Conservation (phyloP, 2,113 vertebrate species). For the Taxidea taxus region DNA sequence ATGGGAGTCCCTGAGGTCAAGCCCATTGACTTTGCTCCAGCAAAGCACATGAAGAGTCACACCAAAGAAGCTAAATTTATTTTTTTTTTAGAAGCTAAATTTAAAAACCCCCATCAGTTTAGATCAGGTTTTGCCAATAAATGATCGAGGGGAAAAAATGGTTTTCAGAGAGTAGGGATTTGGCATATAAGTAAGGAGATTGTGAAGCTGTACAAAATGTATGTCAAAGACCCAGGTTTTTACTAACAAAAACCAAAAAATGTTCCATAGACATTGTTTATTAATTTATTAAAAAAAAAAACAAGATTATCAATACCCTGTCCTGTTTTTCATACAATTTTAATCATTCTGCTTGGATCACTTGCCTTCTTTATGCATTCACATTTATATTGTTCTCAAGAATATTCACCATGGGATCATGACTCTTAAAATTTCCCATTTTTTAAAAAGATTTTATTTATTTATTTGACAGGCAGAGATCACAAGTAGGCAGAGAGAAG, state of each 20-base stretch:
- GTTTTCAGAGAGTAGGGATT: background rate
- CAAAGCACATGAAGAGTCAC: background rate
- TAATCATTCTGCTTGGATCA: background rate
- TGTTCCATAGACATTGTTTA: background rate
- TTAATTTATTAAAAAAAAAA: background rate
- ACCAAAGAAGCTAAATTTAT: constrained; percentile 10
- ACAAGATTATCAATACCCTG: background rate
- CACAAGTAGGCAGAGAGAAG: too few species aligned
- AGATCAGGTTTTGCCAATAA: background rate
- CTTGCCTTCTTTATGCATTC: background rate
- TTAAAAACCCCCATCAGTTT: background rate
- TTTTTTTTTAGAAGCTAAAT: too few species aligned
- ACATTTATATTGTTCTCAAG: background rate
- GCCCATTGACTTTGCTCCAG: background rate
- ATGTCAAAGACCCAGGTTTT: background rate
- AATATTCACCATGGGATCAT: background rate
- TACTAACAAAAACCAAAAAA: background rate
- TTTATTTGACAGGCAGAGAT: too few species aligned
- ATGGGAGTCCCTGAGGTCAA: background rate
- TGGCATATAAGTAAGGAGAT: background rate
- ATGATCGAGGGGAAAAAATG: background rate
- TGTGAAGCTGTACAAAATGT: background rate
- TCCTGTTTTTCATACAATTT: background rate
- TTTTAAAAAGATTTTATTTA: too few species aligned
- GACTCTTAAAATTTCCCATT: background rate